Evolutionary conservation across 1,140 invertebrate species (phyloP).

Genomic region (Pachypsylla venusta): DNA sequence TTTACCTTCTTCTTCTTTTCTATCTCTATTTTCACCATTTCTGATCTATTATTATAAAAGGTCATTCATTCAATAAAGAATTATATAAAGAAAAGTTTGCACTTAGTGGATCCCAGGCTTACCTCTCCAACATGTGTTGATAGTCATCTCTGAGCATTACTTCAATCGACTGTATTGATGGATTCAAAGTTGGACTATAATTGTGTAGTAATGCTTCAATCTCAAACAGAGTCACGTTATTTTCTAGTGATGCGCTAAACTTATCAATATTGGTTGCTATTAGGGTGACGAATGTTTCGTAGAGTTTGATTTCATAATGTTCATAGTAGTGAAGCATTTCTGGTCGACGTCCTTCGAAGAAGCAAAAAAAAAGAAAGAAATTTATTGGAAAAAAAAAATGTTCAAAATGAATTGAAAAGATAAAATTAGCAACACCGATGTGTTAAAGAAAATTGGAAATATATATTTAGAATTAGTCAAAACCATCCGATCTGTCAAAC

Average conservation of each 20-base stretch:
- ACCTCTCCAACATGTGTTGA: not conserved
- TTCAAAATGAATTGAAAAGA: too few relatives aligned
- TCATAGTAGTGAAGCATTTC: slow-evolving; percentile 4
- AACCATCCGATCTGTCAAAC: not conserved
- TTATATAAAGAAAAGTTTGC: too few relatives aligned
- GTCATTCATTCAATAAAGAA: too few relatives aligned
- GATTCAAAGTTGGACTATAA: not conserved
- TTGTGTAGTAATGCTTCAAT: not conserved
- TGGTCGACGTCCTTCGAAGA: not conserved
- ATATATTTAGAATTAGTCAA: not conserved
- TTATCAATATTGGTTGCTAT: not conserved
- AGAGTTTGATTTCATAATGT: not conserved
- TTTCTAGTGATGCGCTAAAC: not conserved
- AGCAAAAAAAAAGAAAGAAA: too few relatives aligned
- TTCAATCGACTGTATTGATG: not conserved
- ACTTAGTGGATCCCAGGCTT: too few relatives aligned
- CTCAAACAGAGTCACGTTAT: not conserved
- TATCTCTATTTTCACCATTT: too few relatives aligned
- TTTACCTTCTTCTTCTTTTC: too few relatives aligned
- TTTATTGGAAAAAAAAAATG: too few relatives aligned
- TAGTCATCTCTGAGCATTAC: not conserved
- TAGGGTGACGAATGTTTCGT: not conserved
- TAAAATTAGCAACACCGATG: too few relatives aligned
- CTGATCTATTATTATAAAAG: too few relatives aligned
- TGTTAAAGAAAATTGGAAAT: not conserved